Conservation (phyloP, 2,888 invertebrate genomes). For the Drosophila mayaguana region DNA sequence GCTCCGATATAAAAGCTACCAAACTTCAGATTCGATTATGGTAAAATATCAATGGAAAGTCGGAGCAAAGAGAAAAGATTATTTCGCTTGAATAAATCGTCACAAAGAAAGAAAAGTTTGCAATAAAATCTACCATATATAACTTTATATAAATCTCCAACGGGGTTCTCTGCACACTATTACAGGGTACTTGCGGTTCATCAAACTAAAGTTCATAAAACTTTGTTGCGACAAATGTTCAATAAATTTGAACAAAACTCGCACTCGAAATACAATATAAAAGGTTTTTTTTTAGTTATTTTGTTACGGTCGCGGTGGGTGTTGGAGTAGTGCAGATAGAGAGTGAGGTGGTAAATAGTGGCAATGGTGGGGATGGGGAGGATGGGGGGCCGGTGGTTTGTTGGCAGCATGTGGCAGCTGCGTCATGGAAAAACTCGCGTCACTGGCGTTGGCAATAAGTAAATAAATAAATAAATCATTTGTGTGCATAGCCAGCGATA, state of each 20-base stretch:
- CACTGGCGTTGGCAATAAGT: slow-evolving; percentile 74
- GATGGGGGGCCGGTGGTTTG: neutral
- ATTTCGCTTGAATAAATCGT: neutral
- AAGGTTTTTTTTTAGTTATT: slow-evolving; percentile 20
- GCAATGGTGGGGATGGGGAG: neutral
- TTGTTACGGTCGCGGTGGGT: neutral
- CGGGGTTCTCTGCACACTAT: neutral
- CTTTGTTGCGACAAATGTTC: slow-evolving; percentile 32
- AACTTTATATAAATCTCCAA: neutral
- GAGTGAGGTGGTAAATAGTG: slow-evolving; percentile 13
- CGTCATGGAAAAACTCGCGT: slow-evolving; percentile 66
- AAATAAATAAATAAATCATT: slow-evolving; percentile 79
- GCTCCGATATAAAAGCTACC: no score
- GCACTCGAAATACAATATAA: slow-evolving; percentile 29
- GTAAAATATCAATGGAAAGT: no score
- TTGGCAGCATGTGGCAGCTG: slow-evolving; percentile 67
- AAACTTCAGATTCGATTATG: no score
- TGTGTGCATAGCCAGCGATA: slow-evolving; percentile 62
- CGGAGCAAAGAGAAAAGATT: neutral
- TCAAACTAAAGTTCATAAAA: neutral
- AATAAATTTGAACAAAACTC: slow-evolving; percentile 43
- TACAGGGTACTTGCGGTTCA: slow-evolving; percentile 1
- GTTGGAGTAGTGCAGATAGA: neutral
- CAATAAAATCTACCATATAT: neutral
- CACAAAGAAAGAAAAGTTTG: neutral